A percentile compares a stretch with the other conserved stretches of the same genome.
phyloP scores from a whole-genome alignment of 2,113 vertebrate species.

The Odocoileus hemionus region DNA sequence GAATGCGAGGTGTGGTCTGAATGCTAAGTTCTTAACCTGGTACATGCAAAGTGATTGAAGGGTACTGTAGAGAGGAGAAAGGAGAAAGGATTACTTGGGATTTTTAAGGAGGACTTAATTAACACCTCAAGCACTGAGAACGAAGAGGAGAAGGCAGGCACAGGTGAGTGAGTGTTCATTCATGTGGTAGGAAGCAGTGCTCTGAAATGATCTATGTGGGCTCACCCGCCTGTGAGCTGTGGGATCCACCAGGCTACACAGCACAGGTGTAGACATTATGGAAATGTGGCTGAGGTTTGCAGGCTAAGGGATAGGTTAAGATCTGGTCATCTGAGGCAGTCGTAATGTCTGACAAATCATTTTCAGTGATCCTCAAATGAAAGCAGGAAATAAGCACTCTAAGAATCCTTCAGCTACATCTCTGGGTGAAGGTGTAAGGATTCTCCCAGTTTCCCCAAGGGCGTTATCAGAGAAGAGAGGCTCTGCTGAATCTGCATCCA shows the following conservation, averaged over 20 bases:
- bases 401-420: not conserved
- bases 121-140: not conserved
- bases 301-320: not conserved
- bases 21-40: not conserved
- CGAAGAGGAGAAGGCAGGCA: not conserved
- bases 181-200: rapidly evolving
- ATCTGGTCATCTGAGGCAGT: not conserved
- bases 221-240: not conserved
- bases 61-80: not conserved
- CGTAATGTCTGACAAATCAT: not conserved
- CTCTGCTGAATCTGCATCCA: not conserved
- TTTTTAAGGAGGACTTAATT: not conserved
- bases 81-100: not conserved
- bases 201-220: not conserved
- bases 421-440: not conserved
- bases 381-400: not conserved
- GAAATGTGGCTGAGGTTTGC: not conserved
- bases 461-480: not conserved
- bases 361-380: not conserved
- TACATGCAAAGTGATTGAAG: not conserved
- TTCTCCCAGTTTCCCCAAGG: not conserved
- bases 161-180: not conserved
- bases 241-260: rapidly evolving
- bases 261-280: not conserved
- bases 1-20: not conserved